phyloP scores from a whole-genome alignment of 2,113 vertebrate species.

The Oplegnathus fasciatus region DNA sequence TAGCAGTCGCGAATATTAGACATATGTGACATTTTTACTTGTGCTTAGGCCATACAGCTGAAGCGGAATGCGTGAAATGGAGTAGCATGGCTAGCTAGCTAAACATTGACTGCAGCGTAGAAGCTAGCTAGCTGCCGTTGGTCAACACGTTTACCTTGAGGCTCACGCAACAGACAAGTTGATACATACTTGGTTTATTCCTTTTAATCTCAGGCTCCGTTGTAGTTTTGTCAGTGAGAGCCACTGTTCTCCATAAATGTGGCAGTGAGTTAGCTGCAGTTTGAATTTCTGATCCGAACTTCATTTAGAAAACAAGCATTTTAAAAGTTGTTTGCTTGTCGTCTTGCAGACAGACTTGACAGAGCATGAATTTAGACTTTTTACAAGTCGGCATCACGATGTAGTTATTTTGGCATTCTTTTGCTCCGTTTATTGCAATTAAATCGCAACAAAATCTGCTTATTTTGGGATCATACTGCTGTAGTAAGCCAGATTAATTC shows the following conservation, averaged over 20 bases:
- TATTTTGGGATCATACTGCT: too few species aligned
- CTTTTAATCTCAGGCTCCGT: rapidly evolving
- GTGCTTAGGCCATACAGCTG: rapidly evolving
- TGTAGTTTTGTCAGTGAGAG: too few species aligned
- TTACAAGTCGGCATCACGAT: too few species aligned
- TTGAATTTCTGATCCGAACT: too few species aligned
- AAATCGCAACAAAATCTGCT: too few species aligned
- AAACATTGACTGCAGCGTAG: not conserved
- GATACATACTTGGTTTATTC: rapidly evolving
- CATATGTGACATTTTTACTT: not conserved
- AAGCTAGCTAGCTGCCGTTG: conserved; percentile 13
- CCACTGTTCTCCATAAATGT: rapidly evolving
- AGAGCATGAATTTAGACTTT: too few species aligned
- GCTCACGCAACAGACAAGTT: rapidly evolving
- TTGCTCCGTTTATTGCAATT: too few species aligned
- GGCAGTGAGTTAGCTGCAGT: not conserved
- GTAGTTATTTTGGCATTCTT: too few species aligned
- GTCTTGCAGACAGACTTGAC: too few species aligned
- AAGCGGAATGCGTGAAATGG: rapidly evolving
- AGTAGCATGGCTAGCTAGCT: conserved; percentile 27
- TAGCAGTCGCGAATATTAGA: rapidly evolving
- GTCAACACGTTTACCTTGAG: conserved; percentile 29
- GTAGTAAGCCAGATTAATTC: too few species aligned
- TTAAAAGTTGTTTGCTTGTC: too few species aligned
- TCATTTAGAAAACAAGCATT: too few species aligned